phyloP scores from a whole-genome alignment of 2,888 invertebrate species.

The Lissocephala sabroskyi region DNA sequence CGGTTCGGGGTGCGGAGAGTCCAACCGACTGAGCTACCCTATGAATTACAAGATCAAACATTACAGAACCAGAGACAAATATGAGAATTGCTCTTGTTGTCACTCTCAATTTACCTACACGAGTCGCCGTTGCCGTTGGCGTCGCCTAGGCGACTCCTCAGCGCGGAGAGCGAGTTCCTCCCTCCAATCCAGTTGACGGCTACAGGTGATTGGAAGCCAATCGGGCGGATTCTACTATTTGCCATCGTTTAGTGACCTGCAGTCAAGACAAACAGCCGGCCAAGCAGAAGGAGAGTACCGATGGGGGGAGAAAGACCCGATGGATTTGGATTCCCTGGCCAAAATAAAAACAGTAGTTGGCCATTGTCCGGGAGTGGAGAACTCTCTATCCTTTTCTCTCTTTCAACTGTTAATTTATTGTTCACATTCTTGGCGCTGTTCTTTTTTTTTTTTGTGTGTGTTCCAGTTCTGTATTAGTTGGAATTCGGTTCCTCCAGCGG shows the following conservation, averaged over 20 bases:
- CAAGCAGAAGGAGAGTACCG: constrained; percentile 9
- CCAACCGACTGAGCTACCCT: constrained; percentile 10
- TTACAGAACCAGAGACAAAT: constrained; percentile 33
- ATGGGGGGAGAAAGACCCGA: background rate
- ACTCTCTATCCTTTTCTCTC: constrained; percentile 27
- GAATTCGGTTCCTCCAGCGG: constrained; percentile 38
- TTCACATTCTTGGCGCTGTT: constrained; percentile 38
- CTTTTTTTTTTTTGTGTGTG: constrained; percentile 25
- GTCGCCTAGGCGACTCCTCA: too few relatives aligned
- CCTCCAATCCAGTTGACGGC: constrained; percentile 43
- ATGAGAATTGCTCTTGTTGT: constrained; percentile 49
- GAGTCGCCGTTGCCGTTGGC: constrained; percentile 4
- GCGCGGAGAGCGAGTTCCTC: constrained; percentile 36
- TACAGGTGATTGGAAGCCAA: constrained; percentile 54
- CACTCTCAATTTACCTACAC: constrained; percentile 60
- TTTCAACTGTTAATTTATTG: constrained; percentile 47
- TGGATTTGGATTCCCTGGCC: background rate
- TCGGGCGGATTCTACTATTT: constrained; percentile 53
- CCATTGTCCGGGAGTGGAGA: constrained; percentile 29
- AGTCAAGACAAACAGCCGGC: constrained; percentile 46
- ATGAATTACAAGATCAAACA: constrained; percentile 45
- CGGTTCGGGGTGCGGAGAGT: background rate
- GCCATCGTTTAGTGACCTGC: constrained; percentile 59
- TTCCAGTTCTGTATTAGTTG: constrained; percentile 24
- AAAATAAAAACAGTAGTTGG: constrained; percentile 51